These are phyloP conservation scores for Agriopis marginaria DNA, from an alignment of 2,888 invertebrate species.

Conservation along the genomic window DNA sequence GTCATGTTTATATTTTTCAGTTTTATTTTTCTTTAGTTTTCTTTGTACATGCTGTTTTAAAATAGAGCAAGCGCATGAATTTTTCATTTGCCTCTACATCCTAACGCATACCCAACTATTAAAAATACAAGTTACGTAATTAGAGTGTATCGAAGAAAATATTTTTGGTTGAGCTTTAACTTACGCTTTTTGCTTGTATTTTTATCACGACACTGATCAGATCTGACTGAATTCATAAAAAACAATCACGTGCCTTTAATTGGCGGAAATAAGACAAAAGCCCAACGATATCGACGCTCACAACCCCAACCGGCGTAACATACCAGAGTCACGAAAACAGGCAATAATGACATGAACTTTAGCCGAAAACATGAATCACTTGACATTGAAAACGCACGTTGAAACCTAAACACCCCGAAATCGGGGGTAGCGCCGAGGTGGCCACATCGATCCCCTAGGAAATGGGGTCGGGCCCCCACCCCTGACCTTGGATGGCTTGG, in stretches of 20 bases:
- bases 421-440: constrained; percentile 70
- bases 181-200: too few species aligned
- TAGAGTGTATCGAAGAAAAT: too few species aligned
- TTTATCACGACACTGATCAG: too few species aligned
- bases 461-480: constrained; percentile 72
- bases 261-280: constrained; percentile 29
- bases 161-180: too few species aligned
- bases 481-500: constrained; percentile 76
- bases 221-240: background rate
- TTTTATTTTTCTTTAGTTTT: background rate
- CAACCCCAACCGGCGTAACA: constrained; percentile 53
- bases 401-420: constrained; percentile 68
- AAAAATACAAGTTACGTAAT: background rate
- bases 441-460: constrained; percentile 83
- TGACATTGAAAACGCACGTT: constrained; percentile 82
- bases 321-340: constrained; percentile 69
- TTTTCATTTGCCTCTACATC: background rate
- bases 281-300: constrained; percentile 39
- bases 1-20: background rate
- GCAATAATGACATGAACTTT: constrained; percentile 68
- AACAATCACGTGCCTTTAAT: background rate
- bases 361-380: constrained; percentile 71
- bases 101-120: too few species aligned
- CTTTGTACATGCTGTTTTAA: background rate
- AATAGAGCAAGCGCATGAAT: background rate